A percentile compares a stretch with the other conserved stretches of the same genome.
These are phyloP conservation scores for Cynopterus sphinx DNA, from an alignment of 2,797 vertebrate species.

Conservation along the genomic window DNA sequence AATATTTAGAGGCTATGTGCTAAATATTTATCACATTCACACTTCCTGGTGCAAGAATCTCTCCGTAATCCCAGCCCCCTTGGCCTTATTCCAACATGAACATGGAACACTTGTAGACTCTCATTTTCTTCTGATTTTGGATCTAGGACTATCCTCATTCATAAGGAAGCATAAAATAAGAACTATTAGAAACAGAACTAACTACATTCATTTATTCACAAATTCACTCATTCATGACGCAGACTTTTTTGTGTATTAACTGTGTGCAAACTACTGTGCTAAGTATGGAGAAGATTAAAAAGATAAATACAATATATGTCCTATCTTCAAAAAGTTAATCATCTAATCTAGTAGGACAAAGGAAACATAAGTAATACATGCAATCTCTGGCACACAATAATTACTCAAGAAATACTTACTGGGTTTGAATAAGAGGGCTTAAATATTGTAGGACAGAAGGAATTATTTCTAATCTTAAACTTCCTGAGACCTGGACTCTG, in stretches of 20 bases:
- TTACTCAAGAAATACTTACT: slow-evolving; percentile 10
- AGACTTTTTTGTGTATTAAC: neutral
- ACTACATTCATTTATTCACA: neutral
- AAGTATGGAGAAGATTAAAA: neutral
- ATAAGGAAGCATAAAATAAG: neutral
- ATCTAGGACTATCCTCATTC: neutral
- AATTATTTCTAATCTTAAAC: neutral
- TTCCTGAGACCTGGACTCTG: neutral
- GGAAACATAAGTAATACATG: neutral
- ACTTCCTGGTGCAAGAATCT: slow-evolving; percentile 41
- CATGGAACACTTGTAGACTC: slow-evolving; percentile 10
- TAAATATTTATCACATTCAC: slow-evolving; percentile 70
- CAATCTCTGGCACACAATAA: neutral
- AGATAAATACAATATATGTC: neutral
- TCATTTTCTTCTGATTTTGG: slow-evolving; percentile 21
- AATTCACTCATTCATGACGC: neutral
- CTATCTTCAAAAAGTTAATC: slow-evolving; percentile 25
- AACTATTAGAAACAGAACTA: neutral
- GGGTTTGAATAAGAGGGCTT: neutral
- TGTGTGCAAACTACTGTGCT: neutral
- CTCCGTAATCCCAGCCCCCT: neutral
- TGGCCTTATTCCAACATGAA: slow-evolving; percentile 44
- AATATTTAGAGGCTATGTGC: slow-evolving; percentile 40
- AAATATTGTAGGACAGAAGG: neutral
- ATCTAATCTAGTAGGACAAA: neutral